Evolutionary conservation across 2,797 vertebrate genomes (phyloP), one percentile per base, ranked within the genome.

Genomic region (Denticeps clupeoides): DNA sequence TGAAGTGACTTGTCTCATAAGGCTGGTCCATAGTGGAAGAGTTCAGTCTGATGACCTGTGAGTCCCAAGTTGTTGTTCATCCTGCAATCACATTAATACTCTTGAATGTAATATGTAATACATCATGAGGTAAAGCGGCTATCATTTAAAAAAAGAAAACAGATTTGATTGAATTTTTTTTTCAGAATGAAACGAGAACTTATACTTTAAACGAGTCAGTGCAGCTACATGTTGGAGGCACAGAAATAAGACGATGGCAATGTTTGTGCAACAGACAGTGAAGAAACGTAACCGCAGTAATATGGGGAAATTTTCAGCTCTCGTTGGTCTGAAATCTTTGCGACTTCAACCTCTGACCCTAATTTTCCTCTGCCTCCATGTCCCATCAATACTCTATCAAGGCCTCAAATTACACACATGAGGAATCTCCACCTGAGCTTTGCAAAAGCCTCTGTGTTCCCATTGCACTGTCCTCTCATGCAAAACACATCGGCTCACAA

Each of bases 351-450:
- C 56, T 54, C 40, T 18, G 46, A 33, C 28, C 50, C 49, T 63
- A 42, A 55, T 58, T 60, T 44, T 48, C 32, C 18, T 33, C 45
- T 25, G 43, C 12, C 49, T 47, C 35, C 22, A 41, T 29, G 46
- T 49, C 51, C 51, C 50, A 56, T 60, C 54, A 60, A 47, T 51
- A 54, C 32, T 23, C 12, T 53, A 59, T 56, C 54, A 51, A 41
- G 45, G 45, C 31, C 42, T 28, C 32, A 32, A 50, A 53, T 59
- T 56, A 50, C 56, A 63, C 60, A 59, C 56, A 49, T 47, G 60
- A 59, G 37, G 46, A 47, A 43, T 29, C 46, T 56, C 50, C 61
- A 59, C 60, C 56, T 55, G 60, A 55, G 56, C 45, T 49, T 49
- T 28, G 18, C 4, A 1, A 59, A 38, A 18, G 28, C 7, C 11